Conservation (phyloP, 2,113 vertebrate species). For the Gobiocypris rarus region DNA sequence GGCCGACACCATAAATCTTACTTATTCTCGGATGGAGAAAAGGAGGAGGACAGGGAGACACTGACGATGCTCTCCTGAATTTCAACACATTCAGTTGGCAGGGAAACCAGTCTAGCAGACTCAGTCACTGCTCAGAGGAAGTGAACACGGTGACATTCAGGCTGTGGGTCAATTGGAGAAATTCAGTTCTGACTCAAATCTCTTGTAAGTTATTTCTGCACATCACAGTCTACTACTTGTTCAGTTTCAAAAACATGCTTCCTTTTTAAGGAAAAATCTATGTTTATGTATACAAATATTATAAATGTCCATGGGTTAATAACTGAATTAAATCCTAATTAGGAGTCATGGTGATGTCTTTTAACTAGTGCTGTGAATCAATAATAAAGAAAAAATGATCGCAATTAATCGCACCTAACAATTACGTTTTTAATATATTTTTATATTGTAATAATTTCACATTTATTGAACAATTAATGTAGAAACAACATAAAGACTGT, state of each 20-base stretch:
- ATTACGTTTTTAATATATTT: no score
- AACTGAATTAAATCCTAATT: not conserved
- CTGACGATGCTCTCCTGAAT: constrained; percentile 20
- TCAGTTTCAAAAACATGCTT: not conserved
- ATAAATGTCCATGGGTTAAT: not conserved
- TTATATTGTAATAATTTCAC: no score
- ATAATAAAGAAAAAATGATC: no score
- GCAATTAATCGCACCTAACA: no score
- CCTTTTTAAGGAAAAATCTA: not conserved
- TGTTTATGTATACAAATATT: not conserved
- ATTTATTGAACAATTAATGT: no score
- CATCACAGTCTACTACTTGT: not conserved
- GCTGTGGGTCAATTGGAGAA: constrained; percentile 14
- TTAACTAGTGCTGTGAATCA: no score
- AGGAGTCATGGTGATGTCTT: no score
- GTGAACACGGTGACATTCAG: not conserved
- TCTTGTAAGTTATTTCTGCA: not conserved
- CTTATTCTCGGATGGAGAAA: constrained; percentile 77
- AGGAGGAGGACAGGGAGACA: constrained; percentile 45
- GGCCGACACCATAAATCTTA: constrained; percentile 80
- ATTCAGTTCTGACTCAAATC: not conserved
- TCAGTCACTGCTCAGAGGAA: not conserved
- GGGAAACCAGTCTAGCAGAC: not conserved
- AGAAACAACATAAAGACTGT: no score
- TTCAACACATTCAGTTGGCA: constrained; percentile 13